These are phyloP conservation scores for Steinernema hermaphroditum DNA, from an alignment of 2,888 invertebrate species.

Conservation along the genomic window DNA sequence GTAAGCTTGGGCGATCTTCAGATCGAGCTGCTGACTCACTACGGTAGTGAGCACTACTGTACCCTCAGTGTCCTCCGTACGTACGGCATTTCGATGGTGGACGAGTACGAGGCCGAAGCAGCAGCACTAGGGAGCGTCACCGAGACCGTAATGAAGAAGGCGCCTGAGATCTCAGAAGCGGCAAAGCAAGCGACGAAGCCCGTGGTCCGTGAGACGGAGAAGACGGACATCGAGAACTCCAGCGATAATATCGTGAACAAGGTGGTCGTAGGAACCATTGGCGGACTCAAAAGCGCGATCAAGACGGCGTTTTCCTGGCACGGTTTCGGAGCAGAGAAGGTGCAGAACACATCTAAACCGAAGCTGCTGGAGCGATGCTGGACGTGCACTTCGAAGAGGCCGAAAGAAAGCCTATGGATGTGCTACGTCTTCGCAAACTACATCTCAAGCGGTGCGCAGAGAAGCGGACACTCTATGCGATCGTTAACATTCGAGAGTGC, in stretches of 20 bases:
- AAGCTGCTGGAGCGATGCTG: not conserved
- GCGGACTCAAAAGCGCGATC: constrained; percentile 14
- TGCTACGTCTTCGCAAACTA: constrained; percentile 11
- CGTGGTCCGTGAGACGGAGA: not conserved
- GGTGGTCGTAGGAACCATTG: constrained; percentile 16
- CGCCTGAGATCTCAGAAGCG: not conserved
- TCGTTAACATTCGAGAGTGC: not conserved
- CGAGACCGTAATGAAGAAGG: not conserved
- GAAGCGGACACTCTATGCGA: not conserved
- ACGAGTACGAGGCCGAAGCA: constrained; percentile 66
- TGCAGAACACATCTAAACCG: no score
- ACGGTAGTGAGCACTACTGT: constrained; percentile 95
- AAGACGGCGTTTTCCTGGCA: constrained; percentile 14
- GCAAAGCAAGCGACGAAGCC: not conserved
- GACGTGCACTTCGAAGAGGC: not conserved
- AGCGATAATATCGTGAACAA: constrained; percentile 14
- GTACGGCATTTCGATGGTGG: constrained; percentile 79
- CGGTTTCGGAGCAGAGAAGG: not conserved
- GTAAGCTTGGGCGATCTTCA: no score
- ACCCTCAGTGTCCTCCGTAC: constrained; percentile 92
- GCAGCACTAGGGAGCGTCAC: constrained; percentile 27
- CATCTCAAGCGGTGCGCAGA: not conserved
- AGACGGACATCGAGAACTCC: not conserved
- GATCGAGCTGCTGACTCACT: constrained; percentile 85
- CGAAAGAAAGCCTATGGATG: not conserved